A percentile compares a stretch with the other conserved stretches of the same genome.
Evolutionary conservation across 2,113 vertebrate species (phyloP).

Genomic region (Mirza zaza): DNA sequence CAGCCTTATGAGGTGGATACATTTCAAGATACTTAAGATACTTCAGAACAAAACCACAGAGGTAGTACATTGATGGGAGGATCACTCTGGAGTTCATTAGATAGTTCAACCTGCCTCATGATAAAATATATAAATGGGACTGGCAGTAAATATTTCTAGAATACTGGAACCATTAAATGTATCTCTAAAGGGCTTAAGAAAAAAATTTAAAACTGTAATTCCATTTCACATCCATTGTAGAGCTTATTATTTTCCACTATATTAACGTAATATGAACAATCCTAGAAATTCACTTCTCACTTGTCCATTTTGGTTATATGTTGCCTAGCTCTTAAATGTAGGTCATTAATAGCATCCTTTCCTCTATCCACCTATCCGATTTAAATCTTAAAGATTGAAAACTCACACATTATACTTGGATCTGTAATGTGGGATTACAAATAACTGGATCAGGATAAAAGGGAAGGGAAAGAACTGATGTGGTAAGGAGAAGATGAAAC

Average conservation of each 20-base stretch:
- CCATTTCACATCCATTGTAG: neutral
- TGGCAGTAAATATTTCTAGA: neutral
- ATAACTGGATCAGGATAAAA: neutral
- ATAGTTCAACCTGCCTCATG: neutral
- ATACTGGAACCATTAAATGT: neutral
- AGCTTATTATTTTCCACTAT: neutral
- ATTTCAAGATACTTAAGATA: neutral
- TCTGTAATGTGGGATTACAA: neutral
- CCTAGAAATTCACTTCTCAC: neutral
- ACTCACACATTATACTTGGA: neutral
- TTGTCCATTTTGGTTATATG: neutral
- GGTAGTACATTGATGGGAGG: neutral
- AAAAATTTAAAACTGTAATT: neutral
- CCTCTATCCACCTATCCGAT: neutral
- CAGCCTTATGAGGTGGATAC: neutral
- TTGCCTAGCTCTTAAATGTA: neutral
- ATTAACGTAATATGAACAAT: neutral
- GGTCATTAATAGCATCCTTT: neutral
- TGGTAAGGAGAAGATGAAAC: neutral
- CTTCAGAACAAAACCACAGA: neutral
- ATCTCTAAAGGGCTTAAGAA: neutral
- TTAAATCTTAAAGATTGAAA: neutral
- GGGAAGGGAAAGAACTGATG: neutral
- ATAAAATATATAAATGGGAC: neutral
- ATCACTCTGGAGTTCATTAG: neutral